Percentiles rank a stretch among this genome's conserved stretches.
phyloP scores from a whole-genome alignment of 2,888 invertebrate genomes.

The Cepaea hortensis region DNA sequence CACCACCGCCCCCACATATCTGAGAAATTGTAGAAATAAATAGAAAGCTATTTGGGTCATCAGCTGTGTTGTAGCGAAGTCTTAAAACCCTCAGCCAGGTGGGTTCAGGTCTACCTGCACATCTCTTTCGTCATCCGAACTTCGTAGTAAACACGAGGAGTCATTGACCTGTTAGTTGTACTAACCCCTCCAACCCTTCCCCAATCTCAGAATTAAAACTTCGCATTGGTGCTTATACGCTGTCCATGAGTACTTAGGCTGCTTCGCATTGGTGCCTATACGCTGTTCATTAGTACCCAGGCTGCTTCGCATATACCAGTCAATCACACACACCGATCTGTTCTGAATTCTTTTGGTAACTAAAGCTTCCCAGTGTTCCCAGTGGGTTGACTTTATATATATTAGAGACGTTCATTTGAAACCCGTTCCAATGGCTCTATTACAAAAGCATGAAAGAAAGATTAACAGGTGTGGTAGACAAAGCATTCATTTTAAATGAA shows the following conservation, averaged over 20 bases:
- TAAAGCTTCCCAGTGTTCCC: no score
- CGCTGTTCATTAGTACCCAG: not conserved
- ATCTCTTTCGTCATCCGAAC: not conserved
- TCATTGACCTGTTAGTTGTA: conserved; percentile 9
- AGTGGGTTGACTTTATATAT: no score
- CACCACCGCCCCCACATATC: no score
- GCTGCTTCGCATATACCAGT: no score
- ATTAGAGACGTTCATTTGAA: no score
- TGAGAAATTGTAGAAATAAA: no score
- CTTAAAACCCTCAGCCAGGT: not conserved
- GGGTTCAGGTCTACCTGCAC: not conserved
- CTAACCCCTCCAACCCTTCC: not conserved
- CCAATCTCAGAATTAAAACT: not conserved
- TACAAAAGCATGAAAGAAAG: no score
- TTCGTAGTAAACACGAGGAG: not conserved
- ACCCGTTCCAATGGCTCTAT: no score
- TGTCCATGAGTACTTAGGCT: not conserved
- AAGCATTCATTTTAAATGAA: no score
- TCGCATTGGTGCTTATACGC: not conserved
- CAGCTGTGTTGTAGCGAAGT: conserved; percentile 1
- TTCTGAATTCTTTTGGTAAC: no score
- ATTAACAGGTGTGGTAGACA: no score
- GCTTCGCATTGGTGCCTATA: not conserved
- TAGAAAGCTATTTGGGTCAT: not conserved
- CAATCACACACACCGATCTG: no score